Conservation (phyloP, 2,888 invertebrate species). For the Boloria euphrosyne region DNA sequence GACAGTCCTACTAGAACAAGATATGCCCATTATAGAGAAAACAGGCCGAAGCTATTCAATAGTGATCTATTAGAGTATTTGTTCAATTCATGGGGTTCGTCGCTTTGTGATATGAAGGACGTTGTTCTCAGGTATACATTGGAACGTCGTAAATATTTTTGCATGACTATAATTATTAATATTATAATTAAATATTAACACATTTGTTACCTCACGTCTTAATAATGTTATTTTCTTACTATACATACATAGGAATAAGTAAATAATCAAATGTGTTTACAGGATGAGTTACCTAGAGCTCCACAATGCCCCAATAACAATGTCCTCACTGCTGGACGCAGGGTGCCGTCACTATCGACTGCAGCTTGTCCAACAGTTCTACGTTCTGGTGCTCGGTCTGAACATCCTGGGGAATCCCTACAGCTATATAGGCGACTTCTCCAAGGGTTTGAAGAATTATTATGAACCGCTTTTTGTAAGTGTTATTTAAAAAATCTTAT, state of each 20-base stretch:
- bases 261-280: slow-evolving; percentile 37
- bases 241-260: no score
- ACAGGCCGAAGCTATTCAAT: slow-evolving; percentile 77
- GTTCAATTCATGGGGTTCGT: slow-evolving; percentile 84
- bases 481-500: background rate
- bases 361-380: slow-evolving; percentile 90
- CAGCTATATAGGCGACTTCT: slow-evolving; percentile 84
- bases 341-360: slow-evolving; percentile 85
- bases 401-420: slow-evolving; percentile 92
- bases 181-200: background rate
- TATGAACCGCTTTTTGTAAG: slow-evolving; percentile 85
- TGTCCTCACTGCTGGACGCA: slow-evolving; percentile 74
- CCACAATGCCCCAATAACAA: slow-evolving; percentile 79
- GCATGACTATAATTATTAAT: background rate
- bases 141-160: background rate
- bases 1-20: slow-evolving; percentile 58
- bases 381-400: slow-evolving; percentile 88
- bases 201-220: slow-evolving; percentile 12
- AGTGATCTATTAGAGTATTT: slow-evolving; percentile 84
- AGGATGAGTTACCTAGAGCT: slow-evolving; percentile 87
- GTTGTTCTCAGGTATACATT: slow-evolving; percentile 81
- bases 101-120: slow-evolving; percentile 85
- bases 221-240: no score
- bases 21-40: slow-evolving; percentile 68
- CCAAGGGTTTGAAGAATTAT: slow-evolving; percentile 82